Conservation (phyloP, 1,140 invertebrate species). For the Aphaenogaster ashmeadi region DNA sequence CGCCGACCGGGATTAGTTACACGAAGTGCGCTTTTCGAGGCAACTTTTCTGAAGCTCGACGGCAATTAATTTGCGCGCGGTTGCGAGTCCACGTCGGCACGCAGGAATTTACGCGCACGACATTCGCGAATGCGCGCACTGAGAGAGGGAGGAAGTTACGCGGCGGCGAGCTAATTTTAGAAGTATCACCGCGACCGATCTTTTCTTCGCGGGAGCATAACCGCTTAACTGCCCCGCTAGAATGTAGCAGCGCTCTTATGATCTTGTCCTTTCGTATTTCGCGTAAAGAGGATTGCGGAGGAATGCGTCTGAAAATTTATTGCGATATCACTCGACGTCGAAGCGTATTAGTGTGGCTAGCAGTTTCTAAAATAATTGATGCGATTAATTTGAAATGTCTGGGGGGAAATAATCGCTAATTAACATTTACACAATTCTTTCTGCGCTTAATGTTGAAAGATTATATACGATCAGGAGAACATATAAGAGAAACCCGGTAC, state of each 20-base stretch:
- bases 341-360: neutral
- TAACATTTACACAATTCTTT: neutral
- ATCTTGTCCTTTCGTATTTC: constrained; percentile 42
- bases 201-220: constrained; percentile 53
- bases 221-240: constrained; percentile 35
- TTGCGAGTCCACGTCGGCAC: constrained; percentile 55
- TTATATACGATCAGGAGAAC: neutral
- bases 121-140: constrained; percentile 33
- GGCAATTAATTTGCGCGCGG: constrained; percentile 58
- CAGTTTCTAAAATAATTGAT: constrained; percentile 14
- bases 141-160: constrained; percentile 38
- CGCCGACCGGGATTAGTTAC: constrained; percentile 45
- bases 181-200: constrained; percentile 59
- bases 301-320: constrained; percentile 36
- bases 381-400: neutral
- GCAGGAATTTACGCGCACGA: constrained; percentile 62
- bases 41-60: constrained; percentile 52
- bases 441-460: neutral
- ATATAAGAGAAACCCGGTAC: neutral
- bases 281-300: constrained; percentile 21
- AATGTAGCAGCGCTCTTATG: constrained; percentile 37
- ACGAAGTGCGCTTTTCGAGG: constrained; percentile 46
- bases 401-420: constrained; percentile 8
- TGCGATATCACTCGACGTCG: neutral
- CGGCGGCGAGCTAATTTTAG: constrained; percentile 56